A percentile compares a stretch with the other conserved stretches of the same genome.
These are phyloP conservation scores for Leptopilina clavipes DNA, from an alignment of 1,140 invertebrate genomes.

Conservation along the genomic window DNA sequence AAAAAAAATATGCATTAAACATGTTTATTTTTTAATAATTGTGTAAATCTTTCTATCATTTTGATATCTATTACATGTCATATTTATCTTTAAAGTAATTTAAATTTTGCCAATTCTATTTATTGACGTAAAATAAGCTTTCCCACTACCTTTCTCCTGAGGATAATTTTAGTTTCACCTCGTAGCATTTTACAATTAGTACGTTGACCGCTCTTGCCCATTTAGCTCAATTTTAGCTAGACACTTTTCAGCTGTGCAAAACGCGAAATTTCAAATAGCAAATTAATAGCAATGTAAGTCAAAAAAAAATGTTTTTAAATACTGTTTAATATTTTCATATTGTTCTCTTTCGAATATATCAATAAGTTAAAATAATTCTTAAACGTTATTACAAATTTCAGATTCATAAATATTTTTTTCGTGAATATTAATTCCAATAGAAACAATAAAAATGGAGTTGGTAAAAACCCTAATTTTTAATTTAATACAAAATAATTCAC, in stretches of 20 bases:
- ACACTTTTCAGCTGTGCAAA: slow-evolving; percentile 45
- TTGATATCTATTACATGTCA: not conserved
- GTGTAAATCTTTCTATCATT: not conserved
- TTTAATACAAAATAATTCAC: slow-evolving; percentile 63
- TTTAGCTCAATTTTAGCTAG: slow-evolving; percentile 58
- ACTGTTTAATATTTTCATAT: no score
- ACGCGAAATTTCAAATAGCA: slow-evolving; percentile 23
- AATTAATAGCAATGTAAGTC: slow-evolving; percentile 29
- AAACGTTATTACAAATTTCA: not conserved
- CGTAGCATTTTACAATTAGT: slow-evolving; percentile 64
- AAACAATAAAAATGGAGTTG: slow-evolving; percentile 62
- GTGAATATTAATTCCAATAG: not conserved
- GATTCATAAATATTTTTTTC: not conserved
- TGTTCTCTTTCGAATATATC: no score
- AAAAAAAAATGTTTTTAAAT: no score
- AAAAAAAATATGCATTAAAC: no score
- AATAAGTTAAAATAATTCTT: no score
- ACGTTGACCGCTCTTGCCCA: slow-evolving; percentile 63
- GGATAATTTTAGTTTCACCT: slow-evolving; percentile 74
- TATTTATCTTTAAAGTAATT: slow-evolving; percentile 40
- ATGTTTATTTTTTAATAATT: no score
- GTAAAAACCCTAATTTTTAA: slow-evolving; percentile 64
- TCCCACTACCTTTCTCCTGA: slow-evolving; percentile 60
- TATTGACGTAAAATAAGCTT: slow-evolving; percentile 47
- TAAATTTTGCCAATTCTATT: slow-evolving; percentile 49